phyloP scores from a whole-genome alignment of 2,888 invertebrate genomes.

The Syritta pipiens region DNA sequence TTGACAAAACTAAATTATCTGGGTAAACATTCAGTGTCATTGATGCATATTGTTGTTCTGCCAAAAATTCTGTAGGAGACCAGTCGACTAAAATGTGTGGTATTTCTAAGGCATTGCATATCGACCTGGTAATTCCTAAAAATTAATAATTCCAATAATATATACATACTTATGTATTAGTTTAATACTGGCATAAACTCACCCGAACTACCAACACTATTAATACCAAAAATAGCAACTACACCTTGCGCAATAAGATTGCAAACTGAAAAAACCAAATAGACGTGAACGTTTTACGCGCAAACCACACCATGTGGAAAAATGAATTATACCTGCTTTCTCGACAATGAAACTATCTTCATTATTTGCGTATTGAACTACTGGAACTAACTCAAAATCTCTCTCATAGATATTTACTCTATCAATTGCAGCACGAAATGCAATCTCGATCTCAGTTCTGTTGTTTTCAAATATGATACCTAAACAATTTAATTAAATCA shows the following conservation, averaged over 20 bases:
- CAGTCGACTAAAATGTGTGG: constrained; percentile 84
- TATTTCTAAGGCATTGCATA: constrained; percentile 83
- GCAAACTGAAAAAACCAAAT: constrained; percentile 81
- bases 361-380: constrained; percentile 74
- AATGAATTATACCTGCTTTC: constrained; percentile 73
- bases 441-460: constrained; percentile 82
- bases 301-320: no score
- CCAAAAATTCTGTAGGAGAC: constrained; percentile 80
- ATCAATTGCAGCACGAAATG: constrained; percentile 81
- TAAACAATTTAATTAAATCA: constrained; percentile 45
- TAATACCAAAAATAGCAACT: constrained; percentile 86
- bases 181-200: constrained; percentile 71
- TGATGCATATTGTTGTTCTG: constrained; percentile 79
- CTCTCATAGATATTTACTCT: constrained; percentile 79
- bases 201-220: constrained; percentile 80
- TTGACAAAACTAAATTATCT: constrained; percentile 82
- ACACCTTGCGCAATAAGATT: constrained; percentile 83
- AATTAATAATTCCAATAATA: neutral
- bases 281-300: no score
- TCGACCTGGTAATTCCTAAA: constrained; percentile 79
- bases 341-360: constrained; percentile 78
- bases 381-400: constrained; percentile 75
- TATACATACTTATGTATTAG: neutral
- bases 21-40: constrained; percentile 87
- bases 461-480: constrained; percentile 81